A percentile compares a stretch with the other conserved stretches of the same genome.
Evolutionary conservation across 2,888 invertebrate species (phyloP).

Genomic region (Drosophila maculinotata): DNA sequence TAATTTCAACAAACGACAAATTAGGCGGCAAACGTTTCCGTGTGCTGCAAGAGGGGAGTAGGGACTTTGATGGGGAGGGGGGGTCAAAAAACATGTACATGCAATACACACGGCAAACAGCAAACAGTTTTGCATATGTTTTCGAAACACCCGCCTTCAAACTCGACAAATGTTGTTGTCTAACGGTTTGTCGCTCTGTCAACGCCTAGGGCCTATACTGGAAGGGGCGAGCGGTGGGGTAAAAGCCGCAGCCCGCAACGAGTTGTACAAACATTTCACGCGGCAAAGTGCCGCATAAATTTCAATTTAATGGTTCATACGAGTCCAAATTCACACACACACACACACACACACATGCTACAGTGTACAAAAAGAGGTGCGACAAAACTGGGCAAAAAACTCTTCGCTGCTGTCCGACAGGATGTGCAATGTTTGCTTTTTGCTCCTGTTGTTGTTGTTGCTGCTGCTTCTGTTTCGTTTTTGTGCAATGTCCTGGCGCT

Average conservation of each 20-base stretch:
- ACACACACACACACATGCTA: slow-evolving; percentile 1
- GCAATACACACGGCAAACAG: slow-evolving; percentile 55
- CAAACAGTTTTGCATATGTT: slow-evolving; percentile 79
- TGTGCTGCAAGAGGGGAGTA: neutral
- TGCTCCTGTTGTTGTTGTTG: slow-evolving; percentile 40
- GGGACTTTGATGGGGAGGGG: neutral
- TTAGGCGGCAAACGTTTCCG: slow-evolving; percentile 68
- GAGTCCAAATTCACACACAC: slow-evolving; percentile 37
- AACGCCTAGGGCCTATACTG: slow-evolving; percentile 62
- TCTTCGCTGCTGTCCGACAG: slow-evolving; percentile 33
- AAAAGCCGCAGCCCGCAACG: slow-evolving; percentile 78
- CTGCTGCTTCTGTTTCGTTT: slow-evolving; percentile 34
- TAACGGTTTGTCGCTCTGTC: slow-evolving; percentile 78
- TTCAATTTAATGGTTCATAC: slow-evolving; percentile 76
- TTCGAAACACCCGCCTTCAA: slow-evolving; percentile 32
- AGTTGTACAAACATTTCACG: slow-evolving; percentile 80
- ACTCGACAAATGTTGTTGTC: slow-evolving; percentile 63
- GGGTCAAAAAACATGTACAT: slow-evolving; percentile 71
- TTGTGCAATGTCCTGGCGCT: slow-evolving; percentile 52
- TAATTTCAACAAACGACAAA: slow-evolving; percentile 73
- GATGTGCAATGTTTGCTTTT: slow-evolving; percentile 72
- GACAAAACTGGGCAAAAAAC: slow-evolving; percentile 65
- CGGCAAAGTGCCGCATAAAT: slow-evolving; percentile 80
- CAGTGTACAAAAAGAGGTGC: slow-evolving; percentile 66
- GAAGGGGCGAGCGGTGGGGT: neutral